Percentiles rank a stretch among this genome's conserved stretches.
Conservation (phyloP, 2,888 invertebrate genomes). For the Resseliella maxima region DNA sequence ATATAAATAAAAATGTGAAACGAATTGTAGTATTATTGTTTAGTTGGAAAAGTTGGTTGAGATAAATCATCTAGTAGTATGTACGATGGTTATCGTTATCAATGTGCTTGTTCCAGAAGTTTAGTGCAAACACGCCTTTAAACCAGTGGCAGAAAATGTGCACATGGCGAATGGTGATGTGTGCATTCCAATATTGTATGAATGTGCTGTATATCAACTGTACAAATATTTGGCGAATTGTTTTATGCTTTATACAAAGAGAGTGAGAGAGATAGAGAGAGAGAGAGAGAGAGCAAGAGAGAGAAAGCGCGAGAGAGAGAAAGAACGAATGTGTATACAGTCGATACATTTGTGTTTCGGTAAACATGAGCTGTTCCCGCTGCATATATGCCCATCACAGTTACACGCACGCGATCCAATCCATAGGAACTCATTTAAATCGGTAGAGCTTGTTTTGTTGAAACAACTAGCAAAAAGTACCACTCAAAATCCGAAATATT, state of each 20-base stretch:
- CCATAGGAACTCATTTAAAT: constrained; percentile 2
- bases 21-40: neutral
- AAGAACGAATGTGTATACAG: no score
- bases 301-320: no score
- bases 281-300: no score
- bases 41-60: neutral
- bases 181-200: neutral
- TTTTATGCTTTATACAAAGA: constrained; percentile 48
- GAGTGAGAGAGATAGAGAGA: no score
- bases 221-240: constrained; percentile 44
- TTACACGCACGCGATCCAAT: neutral
- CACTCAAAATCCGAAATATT: neutral
- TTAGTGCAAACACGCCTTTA: neutral
- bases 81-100: constrained; percentile 33
- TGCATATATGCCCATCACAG: neutral
- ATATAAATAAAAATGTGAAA: no score
- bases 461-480: neutral
- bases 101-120: neutral
- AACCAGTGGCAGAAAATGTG: neutral
- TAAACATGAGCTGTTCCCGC: neutral
- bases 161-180: neutral
- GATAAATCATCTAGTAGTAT: constrained; percentile 1
- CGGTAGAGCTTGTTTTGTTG: neutral
- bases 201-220: constrained; percentile 9
- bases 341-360: no score